Conservation (phyloP, 2,888 invertebrate genomes). For the Drosophila subsilvestris region DNA sequence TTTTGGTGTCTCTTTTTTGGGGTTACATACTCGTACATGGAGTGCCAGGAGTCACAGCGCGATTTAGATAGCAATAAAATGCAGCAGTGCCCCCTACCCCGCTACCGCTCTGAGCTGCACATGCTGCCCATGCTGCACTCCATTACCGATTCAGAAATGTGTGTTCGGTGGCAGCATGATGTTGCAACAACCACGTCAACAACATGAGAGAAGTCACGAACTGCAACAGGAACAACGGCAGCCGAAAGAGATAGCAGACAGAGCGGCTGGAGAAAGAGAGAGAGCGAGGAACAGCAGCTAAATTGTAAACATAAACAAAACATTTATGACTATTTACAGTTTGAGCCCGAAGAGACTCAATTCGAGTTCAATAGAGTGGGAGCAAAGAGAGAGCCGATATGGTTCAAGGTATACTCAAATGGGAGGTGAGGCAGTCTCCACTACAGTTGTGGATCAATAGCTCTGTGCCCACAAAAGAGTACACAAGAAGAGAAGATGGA, state of each 20-base stretch:
- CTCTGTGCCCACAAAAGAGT: not conserved
- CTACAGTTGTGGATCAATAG: too few relatives aligned
- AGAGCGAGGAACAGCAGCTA: constrained; percentile 65
- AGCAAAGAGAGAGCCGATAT: not conserved
- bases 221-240: constrained; percentile 54
- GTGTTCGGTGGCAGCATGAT: constrained; percentile 47
- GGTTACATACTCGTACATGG: constrained; percentile 44
- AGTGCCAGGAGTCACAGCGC: constrained; percentile 61
- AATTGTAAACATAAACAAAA: constrained; percentile 78
- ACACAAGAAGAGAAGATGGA: not conserved
- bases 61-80: constrained; percentile 77
- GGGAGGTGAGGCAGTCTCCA: constrained; percentile 18
- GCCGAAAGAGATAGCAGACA: constrained; percentile 38
- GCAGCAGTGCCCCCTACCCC: constrained; percentile 36
- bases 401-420: not conserved
- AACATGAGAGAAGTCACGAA: constrained; percentile 76
- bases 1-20: constrained; percentile 3
- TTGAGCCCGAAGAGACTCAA: constrained; percentile 46
- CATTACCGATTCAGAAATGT: constrained; percentile 76
- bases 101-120: constrained; percentile 73
- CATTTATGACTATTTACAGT: constrained; percentile 79
- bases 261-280: constrained; percentile 2
- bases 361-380: not conserved
- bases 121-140: constrained; percentile 53
- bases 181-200: constrained; percentile 72